Percentiles rank a stretch among this genome's conserved stretches.
Conservation (phyloP, 2,113 vertebrate species). For the Aramus guarauna region DNA sequence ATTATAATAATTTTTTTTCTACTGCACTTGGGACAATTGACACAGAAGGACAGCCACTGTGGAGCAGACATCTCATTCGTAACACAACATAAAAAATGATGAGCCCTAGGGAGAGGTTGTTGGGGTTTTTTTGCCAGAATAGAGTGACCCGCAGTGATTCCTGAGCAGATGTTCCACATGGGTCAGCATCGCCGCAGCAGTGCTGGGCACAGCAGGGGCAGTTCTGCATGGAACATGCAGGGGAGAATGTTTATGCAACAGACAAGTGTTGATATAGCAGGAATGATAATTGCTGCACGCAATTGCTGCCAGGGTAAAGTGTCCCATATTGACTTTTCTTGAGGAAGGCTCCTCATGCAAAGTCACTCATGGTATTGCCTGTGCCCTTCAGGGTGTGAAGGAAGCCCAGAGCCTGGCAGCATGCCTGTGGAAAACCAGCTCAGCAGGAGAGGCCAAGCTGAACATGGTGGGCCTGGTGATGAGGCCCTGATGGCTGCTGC, state of each 20-base stretch:
- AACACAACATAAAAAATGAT: neutral
- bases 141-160: neutral
- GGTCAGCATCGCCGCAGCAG: neutral
- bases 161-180: neutral
- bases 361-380: neutral
- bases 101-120: neutral
- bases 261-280: neutral
- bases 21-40: neutral
- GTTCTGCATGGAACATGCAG: neutral
- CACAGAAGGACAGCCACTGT: neutral
- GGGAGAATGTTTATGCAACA: neutral
- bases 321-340: neutral
- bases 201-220: accelerated
- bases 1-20: neutral
- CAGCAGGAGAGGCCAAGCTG: neutral
- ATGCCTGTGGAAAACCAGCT: neutral
- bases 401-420: neutral
- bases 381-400: neutral
- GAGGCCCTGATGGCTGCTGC: neutral
- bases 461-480: neutral
- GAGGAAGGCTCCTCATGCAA: neutral
- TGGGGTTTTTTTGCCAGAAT: neutral
- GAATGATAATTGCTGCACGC: neutral
- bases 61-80: neutral
- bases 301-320: neutral